A percentile compares a stretch with the other conserved stretches of the same genome.
Evolutionary conservation across 2,888 invertebrate species (phyloP).

Genomic region (Eristalinus aeneus): DNA sequence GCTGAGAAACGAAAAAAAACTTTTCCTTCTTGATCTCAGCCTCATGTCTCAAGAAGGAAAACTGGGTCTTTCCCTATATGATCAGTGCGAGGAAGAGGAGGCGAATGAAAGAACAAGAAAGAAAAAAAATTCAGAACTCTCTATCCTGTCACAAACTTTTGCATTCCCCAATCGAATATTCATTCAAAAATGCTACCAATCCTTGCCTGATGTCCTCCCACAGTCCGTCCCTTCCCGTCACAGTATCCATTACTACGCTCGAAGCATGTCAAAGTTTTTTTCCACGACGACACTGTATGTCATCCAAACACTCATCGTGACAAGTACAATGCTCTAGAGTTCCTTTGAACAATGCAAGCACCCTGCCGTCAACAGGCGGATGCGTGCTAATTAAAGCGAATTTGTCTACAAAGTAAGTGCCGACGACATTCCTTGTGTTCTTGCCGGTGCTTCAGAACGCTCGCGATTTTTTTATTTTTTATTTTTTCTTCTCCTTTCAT

Average conservation of each 20-base stretch:
- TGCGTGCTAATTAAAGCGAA: constrained; percentile 71
- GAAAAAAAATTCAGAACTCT: too few species aligned
- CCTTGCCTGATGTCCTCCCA: background rate
- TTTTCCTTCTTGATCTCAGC: too few species aligned
- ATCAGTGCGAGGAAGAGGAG: too few species aligned
- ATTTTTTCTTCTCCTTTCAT: background rate
- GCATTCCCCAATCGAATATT: background rate
- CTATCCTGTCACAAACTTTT: too few species aligned
- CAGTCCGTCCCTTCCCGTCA: background rate
- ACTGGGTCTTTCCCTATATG: too few species aligned
- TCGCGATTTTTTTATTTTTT: constrained; percentile 23
- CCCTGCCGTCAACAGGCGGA: constrained; percentile 67
- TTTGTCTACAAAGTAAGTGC: constrained; percentile 71
- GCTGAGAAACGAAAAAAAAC: too few species aligned
- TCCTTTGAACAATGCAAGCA: constrained; percentile 55
- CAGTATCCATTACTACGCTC: constrained; percentile 17
- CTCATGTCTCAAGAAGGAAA: too few species aligned
- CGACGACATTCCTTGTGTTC: constrained; percentile 56
- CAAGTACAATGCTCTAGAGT: constrained; percentile 44
- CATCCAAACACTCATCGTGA: constrained; percentile 60
- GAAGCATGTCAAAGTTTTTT: background rate
- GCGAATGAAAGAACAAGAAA: too few species aligned
- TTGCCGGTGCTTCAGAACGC: constrained; percentile 19
- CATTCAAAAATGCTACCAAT: background rate
- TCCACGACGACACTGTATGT: constrained; percentile 26